Percentiles rank a stretch among this genome's conserved stretches.
phyloP scores from a whole-genome alignment of 2,888 invertebrate genomes.

The Tupiocoris notatus region DNA sequence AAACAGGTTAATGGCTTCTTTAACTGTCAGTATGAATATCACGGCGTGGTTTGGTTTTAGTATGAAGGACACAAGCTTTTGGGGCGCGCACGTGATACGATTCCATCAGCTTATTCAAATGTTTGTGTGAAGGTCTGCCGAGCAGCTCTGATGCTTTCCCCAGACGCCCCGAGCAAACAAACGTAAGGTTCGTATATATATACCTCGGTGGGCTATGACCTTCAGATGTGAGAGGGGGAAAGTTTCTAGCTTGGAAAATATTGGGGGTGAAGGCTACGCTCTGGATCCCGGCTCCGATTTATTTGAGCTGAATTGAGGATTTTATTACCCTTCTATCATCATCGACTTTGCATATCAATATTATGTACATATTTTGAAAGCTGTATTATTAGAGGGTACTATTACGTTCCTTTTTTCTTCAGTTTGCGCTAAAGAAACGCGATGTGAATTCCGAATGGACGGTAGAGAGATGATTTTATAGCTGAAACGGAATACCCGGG shows the following conservation, averaged over 20 bases:
- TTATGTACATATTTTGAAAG: background rate
- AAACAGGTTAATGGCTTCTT: no score
- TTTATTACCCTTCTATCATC: background rate
- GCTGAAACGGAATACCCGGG: no score
- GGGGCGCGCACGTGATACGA: conserved; percentile 2
- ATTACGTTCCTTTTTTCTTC: background rate
- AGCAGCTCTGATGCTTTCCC: conserved; percentile 4
- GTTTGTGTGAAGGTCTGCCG: conserved; percentile 12
- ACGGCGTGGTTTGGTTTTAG: background rate
- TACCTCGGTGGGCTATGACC: conserved; percentile 11
- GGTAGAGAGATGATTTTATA: no score
- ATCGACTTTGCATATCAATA: background rate
- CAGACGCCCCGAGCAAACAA: conserved; percentile 18
- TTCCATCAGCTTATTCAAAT: conserved; percentile 25
- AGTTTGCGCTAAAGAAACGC: background rate
- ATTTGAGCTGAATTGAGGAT: background rate
- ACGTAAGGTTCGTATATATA: conserved; percentile 4
- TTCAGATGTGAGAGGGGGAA: background rate
- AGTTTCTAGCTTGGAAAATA: background rate
- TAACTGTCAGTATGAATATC: no score
- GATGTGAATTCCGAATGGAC: background rate
- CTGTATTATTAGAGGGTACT: background rate
- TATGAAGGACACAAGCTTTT: background rate
- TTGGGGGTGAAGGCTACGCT: background rate
- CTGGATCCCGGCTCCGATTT: background rate